Evolutionary conservation across 2,113 vertebrate species (phyloP).

Genomic region (Calidris pygmaea): DNA sequence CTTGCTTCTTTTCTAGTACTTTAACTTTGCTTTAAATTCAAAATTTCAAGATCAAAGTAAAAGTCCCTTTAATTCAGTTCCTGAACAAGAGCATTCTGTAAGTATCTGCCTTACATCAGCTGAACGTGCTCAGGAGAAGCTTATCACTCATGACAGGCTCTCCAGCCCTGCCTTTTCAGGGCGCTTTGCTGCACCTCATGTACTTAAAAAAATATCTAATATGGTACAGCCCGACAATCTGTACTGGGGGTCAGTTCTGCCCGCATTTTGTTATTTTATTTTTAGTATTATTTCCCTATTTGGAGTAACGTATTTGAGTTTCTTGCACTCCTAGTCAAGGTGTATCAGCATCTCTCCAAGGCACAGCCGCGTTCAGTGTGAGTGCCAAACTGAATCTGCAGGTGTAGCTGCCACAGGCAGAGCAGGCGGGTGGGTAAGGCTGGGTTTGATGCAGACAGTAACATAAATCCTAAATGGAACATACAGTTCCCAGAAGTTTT

Average conservation of each 20-base stretch:
- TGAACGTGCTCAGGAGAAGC: neutral
- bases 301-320: neutral
- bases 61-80: neutral
- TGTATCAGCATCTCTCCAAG: neutral
- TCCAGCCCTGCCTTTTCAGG: neutral
- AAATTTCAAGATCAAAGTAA: neutral
- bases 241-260: neutral
- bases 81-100: neutral
- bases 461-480: neutral
- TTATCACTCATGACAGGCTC: neutral
- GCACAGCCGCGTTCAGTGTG: neutral
- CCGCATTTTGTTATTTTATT: neutral
- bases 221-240: neutral
- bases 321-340: neutral
- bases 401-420: neutral
- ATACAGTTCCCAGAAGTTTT: neutral
- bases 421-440: neutral
- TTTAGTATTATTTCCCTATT: neutral
- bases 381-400: neutral
- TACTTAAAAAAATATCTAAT: neutral
- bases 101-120: fast-evolving
- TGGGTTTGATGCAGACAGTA: neutral
- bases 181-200: neutral
- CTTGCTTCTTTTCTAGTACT: neutral
- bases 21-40: neutral